Percentiles rank a stretch among this genome's conserved stretches.
These are phyloP conservation scores for Lithobates pipiens DNA, from an alignment of 2,797 vertebrate genomes.

Conservation along the genomic window DNA sequence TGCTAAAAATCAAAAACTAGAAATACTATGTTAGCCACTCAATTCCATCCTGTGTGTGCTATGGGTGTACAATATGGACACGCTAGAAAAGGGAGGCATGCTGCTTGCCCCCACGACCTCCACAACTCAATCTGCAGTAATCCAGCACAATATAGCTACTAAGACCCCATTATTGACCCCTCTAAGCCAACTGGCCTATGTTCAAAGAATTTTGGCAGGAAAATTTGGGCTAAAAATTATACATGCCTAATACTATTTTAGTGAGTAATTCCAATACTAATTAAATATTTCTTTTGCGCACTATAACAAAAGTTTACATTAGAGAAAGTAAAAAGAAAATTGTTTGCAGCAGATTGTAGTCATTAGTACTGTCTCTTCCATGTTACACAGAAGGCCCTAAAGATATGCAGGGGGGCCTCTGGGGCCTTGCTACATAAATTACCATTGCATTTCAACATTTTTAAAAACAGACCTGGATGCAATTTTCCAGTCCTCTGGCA, in stretches of 20 bases:
- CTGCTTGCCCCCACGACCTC: too few species aligned
- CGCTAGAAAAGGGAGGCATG: too few species aligned
- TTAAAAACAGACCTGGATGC: background rate
- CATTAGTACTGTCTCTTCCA: background rate
- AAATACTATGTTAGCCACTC: too few species aligned
- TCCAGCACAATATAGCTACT: too few species aligned
- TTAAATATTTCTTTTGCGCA: background rate
- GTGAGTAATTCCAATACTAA: background rate
- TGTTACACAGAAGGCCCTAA: background rate
- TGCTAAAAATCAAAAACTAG: too few species aligned
- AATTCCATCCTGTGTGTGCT: too few species aligned
- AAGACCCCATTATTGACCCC: too few species aligned
- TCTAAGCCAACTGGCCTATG: too few species aligned
- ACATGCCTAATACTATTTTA: background rate
- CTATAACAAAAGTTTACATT: background rate
- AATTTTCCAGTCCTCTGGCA: constrained; percentile 6
- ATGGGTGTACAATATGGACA: too few species aligned
- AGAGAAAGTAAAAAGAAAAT: background rate
- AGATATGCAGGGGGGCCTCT: background rate
- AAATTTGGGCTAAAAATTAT: too few species aligned
- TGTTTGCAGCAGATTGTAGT: background rate
- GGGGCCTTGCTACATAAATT: background rate
- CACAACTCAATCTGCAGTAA: too few species aligned
- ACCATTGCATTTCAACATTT: background rate
- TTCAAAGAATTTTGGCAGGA: too few species aligned